These are phyloP conservation scores for Smutsia gigantea DNA, from an alignment of 2,797 vertebrate genomes.

Conservation along the genomic window DNA sequence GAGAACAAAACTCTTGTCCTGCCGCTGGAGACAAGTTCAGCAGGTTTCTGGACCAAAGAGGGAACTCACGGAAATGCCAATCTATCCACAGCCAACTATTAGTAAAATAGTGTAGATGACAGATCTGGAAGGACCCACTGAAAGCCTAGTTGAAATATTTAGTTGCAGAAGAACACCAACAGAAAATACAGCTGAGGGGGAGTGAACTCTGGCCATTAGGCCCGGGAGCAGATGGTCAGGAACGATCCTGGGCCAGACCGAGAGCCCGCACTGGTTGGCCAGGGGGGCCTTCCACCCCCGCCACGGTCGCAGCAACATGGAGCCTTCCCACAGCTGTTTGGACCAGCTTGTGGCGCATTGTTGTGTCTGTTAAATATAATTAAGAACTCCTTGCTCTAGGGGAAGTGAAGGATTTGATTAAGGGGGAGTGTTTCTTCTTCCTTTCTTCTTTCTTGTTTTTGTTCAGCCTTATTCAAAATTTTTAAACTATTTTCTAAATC, in stretches of 20 bases:
- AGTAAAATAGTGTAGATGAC: conserved; percentile 50
- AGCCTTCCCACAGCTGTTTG: conserved; percentile 80
- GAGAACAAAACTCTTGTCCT: conserved; percentile 17
- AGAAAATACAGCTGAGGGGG: conserved; percentile 28
- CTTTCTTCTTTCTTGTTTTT: conserved; percentile 73
- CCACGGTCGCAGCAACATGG: conserved; percentile 37
- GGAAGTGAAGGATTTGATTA: conserved; percentile 78
- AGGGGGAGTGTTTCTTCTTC: conserved; percentile 56
- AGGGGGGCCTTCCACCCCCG: background rate
- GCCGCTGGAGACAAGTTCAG: conserved; percentile 67
- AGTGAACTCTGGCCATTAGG: background rate
- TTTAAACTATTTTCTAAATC: conserved; percentile 54
- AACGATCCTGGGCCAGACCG: background rate
- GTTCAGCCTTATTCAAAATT: conserved; percentile 71
- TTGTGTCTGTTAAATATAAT: conserved; percentile 80
- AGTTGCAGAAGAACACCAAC: conserved; percentile 41
- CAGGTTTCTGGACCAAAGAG: conserved; percentile 68
- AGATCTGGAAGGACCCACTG: conserved; percentile 53
- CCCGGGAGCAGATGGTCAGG: background rate
- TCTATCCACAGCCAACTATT: conserved; percentile 62
- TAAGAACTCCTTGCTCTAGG: conserved; percentile 76
- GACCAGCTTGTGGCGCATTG: conserved; percentile 62
- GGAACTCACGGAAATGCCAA: conserved; percentile 23
- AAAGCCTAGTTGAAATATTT: conserved; percentile 64
- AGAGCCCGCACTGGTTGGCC: background rate